These are phyloP conservation scores for Acheta domesticus DNA, from an alignment of 2,888 invertebrate genomes.

Conservation along the genomic window DNA sequence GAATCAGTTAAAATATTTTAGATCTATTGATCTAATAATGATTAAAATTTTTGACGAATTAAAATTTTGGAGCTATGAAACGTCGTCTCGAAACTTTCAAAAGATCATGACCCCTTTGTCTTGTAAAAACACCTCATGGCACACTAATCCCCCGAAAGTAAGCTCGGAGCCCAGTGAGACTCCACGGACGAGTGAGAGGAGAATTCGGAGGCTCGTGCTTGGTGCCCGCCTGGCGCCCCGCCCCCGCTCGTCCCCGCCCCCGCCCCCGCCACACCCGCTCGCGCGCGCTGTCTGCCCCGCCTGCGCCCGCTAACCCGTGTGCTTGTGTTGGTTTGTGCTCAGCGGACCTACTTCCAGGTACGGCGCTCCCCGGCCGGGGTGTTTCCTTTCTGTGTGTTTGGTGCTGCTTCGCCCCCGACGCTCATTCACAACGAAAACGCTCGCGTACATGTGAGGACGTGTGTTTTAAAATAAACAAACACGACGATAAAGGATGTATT, in stretches of 20 bases:
- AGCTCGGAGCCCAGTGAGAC: not conserved
- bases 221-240: too few relatives aligned
- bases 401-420: not conserved
- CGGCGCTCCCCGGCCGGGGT: not conserved
- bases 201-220: too few relatives aligned
- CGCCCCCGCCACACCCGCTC: too few relatives aligned
- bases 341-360: constrained; percentile 18
- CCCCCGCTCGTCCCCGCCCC: too few relatives aligned
- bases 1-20: too few relatives aligned
- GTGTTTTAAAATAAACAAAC: too few relatives aligned
- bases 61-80: not conserved
- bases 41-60: too few relatives aligned
- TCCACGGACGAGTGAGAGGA: too few relatives aligned
- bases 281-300: not conserved
- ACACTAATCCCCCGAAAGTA: not conserved
- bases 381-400: not conserved
- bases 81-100: not conserved
- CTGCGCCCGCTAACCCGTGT: constrained; percentile 18
- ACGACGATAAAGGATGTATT: too few relatives aligned
- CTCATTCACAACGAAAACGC: too few relatives aligned
- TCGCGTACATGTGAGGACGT: too few relatives aligned
- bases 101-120: not conserved
- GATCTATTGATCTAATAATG: too few relatives aligned
- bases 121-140: not conserved
- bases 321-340: constrained; percentile 3